Evolutionary conservation across 1,140 invertebrate species (phyloP), one percentile per base, ranked within the genome.

Genomic region (Acromyrmex heyeri): DNA sequence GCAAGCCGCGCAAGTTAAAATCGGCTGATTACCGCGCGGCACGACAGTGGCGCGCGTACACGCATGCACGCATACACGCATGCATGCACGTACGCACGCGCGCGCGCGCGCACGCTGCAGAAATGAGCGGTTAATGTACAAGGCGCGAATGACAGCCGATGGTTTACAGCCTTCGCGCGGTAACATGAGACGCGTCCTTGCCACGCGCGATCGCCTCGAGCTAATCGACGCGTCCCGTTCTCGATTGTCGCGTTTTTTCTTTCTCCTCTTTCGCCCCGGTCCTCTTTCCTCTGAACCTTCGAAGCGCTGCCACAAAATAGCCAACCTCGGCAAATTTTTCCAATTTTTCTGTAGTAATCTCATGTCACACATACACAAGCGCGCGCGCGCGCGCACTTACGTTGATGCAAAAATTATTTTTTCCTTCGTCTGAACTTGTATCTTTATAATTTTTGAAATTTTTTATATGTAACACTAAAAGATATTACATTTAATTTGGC

Each of bases 161-260:
- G 83, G 48, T 78, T 76, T 86, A 73, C 21, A 69, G 86, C 87
- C 75, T 90, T 90, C 79, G 67, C 67, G 85, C 67, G 78, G 72
- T 90, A 89, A 90, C 85, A 61, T 85, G 86, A 90, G 75, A 67
- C 38, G 30, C 88, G 86, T 62, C 89, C 88, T 90, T 90, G 88
- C 62, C 75, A 85, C 75, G 78, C 55, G 65, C 85, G 81, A 87
- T 90, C 75, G 88, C 79, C 87, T 87, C 73, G 65, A 61, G 67
- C 79, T 82, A 90, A 90, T 90, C 75, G 83, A 85, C 78, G 86
- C 48, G 67, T 57, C 75, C 53, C 85, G 27, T 85, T 90, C 44
- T 62, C 75, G 67, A 70, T 79, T 85, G 62, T 61, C 48, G 73
- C 38, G 38, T 44, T 72, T 48, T 48, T 65, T 69, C 14, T 24